Evolutionary conservation across 2,888 invertebrate genomes (phyloP).

Genomic region (Orthonevra nobilis): DNA sequence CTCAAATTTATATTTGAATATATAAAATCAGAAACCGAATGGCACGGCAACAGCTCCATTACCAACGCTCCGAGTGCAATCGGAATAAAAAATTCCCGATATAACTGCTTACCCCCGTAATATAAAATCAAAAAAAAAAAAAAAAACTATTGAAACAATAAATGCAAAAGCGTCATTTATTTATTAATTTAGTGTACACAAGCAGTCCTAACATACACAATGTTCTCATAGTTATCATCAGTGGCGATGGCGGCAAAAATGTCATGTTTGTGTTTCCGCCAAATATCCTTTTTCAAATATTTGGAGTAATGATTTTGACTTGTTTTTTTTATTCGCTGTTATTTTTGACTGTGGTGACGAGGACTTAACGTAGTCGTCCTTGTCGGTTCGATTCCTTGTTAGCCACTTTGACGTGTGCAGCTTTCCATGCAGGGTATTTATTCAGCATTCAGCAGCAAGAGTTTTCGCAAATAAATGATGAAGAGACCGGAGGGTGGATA

Average conservation of each 20-base stretch:
- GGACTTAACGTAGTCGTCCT: constrained; percentile 68
- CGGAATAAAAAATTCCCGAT: constrained; percentile 8
- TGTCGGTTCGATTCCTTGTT: constrained; percentile 68
- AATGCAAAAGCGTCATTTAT: constrained; percentile 65
- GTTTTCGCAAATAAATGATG: constrained; percentile 70
- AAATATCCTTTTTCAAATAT: constrained; percentile 74
- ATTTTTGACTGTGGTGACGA: constrained; percentile 68
- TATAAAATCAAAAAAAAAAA: constrained; percentile 8
- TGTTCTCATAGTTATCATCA: constrained; percentile 64
- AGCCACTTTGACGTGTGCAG: constrained; percentile 70
- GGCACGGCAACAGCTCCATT: constrained; percentile 18
- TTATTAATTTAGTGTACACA: constrained; percentile 71
- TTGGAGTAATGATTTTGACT: constrained; percentile 73
- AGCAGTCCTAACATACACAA: constrained; percentile 62
- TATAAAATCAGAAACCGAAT: too few relatives aligned
- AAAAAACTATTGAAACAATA: constrained; percentile 61
- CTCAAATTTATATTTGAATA: too few relatives aligned
- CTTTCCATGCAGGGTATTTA: constrained; percentile 68
- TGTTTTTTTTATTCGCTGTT: constrained; percentile 62
- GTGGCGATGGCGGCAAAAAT: constrained; percentile 68
- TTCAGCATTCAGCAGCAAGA: constrained; percentile 69
- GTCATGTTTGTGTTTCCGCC: constrained; percentile 73
- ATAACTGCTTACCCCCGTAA: constrained; percentile 25
- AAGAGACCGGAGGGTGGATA: constrained; percentile 57
- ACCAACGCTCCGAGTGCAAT: constrained; percentile 21